Conservation (phyloP, 1,140 invertebrate genomes). For the Drosophila auraria region DNA sequence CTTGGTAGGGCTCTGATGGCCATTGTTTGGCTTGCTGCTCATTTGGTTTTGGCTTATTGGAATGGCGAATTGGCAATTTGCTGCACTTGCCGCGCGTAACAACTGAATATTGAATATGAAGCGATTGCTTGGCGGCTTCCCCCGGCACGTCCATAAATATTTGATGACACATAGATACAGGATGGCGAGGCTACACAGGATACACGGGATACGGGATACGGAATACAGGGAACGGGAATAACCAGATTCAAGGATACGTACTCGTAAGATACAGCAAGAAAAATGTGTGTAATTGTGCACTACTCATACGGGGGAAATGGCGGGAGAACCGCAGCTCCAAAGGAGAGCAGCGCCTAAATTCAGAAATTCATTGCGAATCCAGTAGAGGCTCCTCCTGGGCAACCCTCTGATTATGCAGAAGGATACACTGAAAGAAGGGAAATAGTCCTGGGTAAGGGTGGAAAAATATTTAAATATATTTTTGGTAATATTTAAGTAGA, state of each 20-base stretch:
- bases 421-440: neutral
- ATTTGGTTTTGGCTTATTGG: slow-evolving; percentile 62
- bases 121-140: slow-evolving; percentile 61
- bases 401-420: slow-evolving; percentile 19
- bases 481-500: too few species aligned
- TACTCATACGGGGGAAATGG: slow-evolving; percentile 43
- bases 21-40: slow-evolving; percentile 54
- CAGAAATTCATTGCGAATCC: slow-evolving; percentile 52
- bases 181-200: neutral
- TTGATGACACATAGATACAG: slow-evolving; percentile 39
- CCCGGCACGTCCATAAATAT: slow-evolving; percentile 61
- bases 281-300: slow-evolving; percentile 63
- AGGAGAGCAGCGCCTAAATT: slow-evolving; percentile 44
- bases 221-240: neutral
- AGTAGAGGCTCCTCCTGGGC: neutral
- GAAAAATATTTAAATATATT: neutral
- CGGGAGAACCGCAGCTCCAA: neutral
- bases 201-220: slow-evolving; percentile 6
- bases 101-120: slow-evolving; percentile 67
- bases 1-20: slow-evolving; percentile 8
- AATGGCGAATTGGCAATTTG: slow-evolving; percentile 64
- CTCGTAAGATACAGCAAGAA: slow-evolving; percentile 24
- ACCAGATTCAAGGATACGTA: slow-evolving; percentile 5
- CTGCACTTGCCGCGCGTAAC: slow-evolving; percentile 64
- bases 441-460: too few species aligned